Evolutionary conservation across 2,797 vertebrate genomes (phyloP).

Genomic region (Characodon lateralis): DNA sequence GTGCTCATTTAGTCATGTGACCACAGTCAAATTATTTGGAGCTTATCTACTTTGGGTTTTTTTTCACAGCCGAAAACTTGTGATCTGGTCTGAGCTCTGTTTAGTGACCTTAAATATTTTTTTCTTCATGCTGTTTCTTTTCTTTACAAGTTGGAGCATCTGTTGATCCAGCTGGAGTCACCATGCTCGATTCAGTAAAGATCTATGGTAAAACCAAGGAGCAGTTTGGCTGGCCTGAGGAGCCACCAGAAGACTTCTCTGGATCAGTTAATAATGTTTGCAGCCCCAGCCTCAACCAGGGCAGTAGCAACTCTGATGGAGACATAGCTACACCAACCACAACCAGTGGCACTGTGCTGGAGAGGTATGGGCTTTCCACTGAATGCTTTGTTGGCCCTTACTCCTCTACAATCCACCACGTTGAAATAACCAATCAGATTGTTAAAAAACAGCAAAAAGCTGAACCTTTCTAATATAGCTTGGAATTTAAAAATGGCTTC

Average conservation of each 20-base stretch:
- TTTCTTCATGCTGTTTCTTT: not conserved
- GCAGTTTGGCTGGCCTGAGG: constrained; percentile 98
- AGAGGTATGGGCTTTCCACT: constrained; percentile 84
- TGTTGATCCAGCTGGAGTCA: constrained; percentile 97
- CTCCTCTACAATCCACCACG: not conserved
- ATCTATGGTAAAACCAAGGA: constrained; percentile 99
- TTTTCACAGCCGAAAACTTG: not conserved
- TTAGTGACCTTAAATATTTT: constrained; percentile 3
- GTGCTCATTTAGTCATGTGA: not conserved
- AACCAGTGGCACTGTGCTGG: constrained; percentile 89
- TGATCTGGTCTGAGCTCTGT: not conserved
- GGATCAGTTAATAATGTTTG: constrained; percentile 95
- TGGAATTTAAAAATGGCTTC: not conserved
- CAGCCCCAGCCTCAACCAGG: constrained; percentile 92
- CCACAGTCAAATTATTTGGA: not conserved
- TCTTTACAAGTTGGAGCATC: constrained; percentile 90
- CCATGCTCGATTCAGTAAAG: constrained; percentile 98
- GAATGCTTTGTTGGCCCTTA: constrained; percentile 3
- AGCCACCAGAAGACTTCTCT: constrained; percentile 95
- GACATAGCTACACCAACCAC: constrained; percentile 87
- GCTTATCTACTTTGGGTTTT: not conserved
- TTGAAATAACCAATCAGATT: not conserved
- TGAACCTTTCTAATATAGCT: not conserved
- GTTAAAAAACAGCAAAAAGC: not conserved
- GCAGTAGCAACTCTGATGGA: constrained; percentile 87